Conservation (phyloP, 2,797 vertebrate species). For the Hoplostethus atlanticus region DNA sequence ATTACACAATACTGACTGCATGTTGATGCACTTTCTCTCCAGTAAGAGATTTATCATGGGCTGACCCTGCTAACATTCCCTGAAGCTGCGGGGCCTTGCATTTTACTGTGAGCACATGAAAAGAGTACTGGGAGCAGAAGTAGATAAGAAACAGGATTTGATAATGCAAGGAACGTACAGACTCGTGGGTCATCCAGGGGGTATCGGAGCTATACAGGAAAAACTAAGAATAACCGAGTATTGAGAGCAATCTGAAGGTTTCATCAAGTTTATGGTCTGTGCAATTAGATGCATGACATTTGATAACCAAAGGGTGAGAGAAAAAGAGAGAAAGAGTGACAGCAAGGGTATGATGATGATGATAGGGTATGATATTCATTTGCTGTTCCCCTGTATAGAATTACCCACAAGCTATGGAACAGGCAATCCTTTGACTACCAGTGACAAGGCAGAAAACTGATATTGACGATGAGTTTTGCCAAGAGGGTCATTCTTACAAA, state of each 20-base stretch:
- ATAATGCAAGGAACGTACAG: conserved; percentile 25
- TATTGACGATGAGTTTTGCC: conserved; percentile 3
- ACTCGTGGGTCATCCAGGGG: conserved; percentile 8
- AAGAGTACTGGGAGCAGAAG: conserved; percentile 7
- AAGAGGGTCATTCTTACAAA: background rate
- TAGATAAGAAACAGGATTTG: conserved; percentile 48
- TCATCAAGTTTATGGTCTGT: background rate
- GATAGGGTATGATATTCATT: conserved; percentile 14
- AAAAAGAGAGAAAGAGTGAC: conserved; percentile 33
- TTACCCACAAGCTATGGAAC: conserved; percentile 15
- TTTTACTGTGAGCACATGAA: conserved; percentile 10
- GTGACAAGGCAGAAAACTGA: conserved; percentile 33
- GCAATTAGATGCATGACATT: background rate
- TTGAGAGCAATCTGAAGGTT: background rate
- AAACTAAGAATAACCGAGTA: conserved; percentile 30
- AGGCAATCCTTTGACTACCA: conserved; percentile 20
- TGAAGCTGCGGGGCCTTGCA: conserved; percentile 25
- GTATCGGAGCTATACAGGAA: background rate
- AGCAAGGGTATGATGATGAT: too few relatives aligned
- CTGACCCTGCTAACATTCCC: conserved; percentile 10
- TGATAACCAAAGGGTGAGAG: conserved; percentile 16
- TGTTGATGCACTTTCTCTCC: conserved; percentile 2
- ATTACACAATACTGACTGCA: conserved; percentile 26
- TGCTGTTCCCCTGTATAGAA: conserved; percentile 36
- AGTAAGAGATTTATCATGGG: conserved; percentile 27